Conservation (phyloP, 2,113 vertebrate species). For the Gadus macrocephalus region DNA sequence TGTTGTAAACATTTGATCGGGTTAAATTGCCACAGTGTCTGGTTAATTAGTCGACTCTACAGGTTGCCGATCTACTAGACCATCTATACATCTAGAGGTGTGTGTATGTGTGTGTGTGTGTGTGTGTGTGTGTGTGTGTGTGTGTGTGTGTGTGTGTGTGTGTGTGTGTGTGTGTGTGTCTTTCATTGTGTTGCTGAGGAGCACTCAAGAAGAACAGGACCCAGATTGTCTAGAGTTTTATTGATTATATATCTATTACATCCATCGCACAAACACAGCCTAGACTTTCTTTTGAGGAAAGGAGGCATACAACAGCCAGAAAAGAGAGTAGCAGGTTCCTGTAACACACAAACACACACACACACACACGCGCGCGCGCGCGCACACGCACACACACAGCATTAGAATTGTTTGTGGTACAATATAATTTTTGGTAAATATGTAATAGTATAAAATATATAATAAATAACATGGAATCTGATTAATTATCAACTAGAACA, state of each 20-base stretch:
- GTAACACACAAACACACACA: slow-evolving; percentile 3
- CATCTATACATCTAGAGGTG: neutral
- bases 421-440: neutral
- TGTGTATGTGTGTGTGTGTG: neutral
- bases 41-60: too few species aligned
- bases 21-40: too few species aligned
- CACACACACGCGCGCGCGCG: neutral
- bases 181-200: neutral
- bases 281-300: slow-evolving; percentile 57
- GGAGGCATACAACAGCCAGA: slow-evolving; percentile 62
- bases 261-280: neutral
- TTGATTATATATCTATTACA: neutral
- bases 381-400: neutral
- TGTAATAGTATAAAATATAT: neutral
- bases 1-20: too few species aligned
- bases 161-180: neutral
- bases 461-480: too few species aligned
- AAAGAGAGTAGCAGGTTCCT: slow-evolving; percentile 66
- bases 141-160: neutral
- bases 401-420: neutral
- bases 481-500: too few species aligned
- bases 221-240: neutral
- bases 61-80: too few species aligned
- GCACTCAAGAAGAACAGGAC: neutral
- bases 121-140: neutral